Percentiles rank a stretch among this genome's conserved stretches.
Evolutionary conservation across 2,113 vertebrate genomes (phyloP).

Genomic region (Otocyon megalotis): DNA sequence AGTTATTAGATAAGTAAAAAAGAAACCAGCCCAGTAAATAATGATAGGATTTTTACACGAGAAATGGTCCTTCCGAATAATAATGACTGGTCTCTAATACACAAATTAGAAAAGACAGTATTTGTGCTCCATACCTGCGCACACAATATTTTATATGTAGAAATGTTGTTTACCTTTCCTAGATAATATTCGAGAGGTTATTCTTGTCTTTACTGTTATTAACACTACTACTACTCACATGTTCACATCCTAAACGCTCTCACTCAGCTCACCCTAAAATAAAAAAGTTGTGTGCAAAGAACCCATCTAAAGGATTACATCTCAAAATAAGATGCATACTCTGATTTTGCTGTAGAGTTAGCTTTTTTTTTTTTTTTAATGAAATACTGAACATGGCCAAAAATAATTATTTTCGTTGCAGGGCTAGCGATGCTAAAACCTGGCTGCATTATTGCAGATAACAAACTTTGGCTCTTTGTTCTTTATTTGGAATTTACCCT

Average conservation of each 20-base stretch:
- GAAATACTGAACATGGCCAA: not conserved
- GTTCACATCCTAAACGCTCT: not conserved
- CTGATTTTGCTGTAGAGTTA: not conserved
- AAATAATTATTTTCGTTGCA: conserved; percentile 67
- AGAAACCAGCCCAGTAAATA: conserved; percentile 21
- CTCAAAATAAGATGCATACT: conserved; percentile 58
- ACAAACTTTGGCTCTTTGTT: conserved; percentile 50
- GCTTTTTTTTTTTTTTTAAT: conserved; percentile 14
- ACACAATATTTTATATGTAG: not conserved
- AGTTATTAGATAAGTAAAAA: not conserved
- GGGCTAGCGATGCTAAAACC: conserved; percentile 50
- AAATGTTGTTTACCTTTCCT: not conserved
- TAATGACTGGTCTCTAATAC: not conserved
- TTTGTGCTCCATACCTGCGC: not conserved
- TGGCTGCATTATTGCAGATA: conserved; percentile 14
- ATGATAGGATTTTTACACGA: not conserved
- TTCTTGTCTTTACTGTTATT: not conserved
- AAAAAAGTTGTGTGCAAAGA: not conserved
- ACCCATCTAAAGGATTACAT: not conserved
- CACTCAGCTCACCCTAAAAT: not conserved
- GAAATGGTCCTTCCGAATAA: not conserved
- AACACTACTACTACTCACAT: not conserved
- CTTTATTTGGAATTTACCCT: conserved; percentile 65
- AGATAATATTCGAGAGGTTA: not conserved
- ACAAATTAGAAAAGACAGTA: not conserved